Conservation (phyloP, 2,113 vertebrate species). For the Urocitellus parryii region DNA sequence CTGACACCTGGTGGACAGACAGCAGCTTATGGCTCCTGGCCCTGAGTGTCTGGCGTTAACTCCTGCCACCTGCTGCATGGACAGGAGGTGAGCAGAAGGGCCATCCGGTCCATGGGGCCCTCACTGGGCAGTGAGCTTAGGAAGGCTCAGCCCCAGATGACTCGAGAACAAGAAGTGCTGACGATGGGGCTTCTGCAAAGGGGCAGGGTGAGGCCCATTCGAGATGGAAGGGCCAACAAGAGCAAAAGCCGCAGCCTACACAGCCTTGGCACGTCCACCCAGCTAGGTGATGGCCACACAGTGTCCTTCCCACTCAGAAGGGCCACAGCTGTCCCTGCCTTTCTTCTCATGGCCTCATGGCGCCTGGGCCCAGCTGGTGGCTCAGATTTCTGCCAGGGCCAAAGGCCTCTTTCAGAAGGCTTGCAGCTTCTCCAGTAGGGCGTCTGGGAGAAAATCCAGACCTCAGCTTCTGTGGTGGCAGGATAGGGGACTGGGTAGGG, state of each 20-base stretch:
- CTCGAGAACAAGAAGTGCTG: not conserved
- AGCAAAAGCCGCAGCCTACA: not conserved
- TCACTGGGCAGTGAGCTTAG: not conserved
- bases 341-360: not conserved
- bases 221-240: not conserved
- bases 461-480: not conserved
- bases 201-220: not conserved
- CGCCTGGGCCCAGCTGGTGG: not conserved
- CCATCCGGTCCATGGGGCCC: not conserved
- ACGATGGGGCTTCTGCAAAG: not conserved
- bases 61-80: not conserved
- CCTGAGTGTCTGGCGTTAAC: not conserved
- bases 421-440: not conserved
- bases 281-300: not conserved
- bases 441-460: not conserved
- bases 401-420: constrained; percentile 8
- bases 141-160: not conserved
- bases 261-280: not conserved
- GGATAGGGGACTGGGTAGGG: not conserved
- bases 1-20: constrained; percentile 27
- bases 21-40: not conserved
- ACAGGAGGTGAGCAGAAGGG: not conserved
- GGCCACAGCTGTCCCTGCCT: constrained; percentile 62
- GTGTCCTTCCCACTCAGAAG: not conserved
- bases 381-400: constrained; percentile 54